Evolutionary conservation across 2,888 invertebrate genomes (phyloP).

Genomic region (Calameuta pallipes): DNA sequence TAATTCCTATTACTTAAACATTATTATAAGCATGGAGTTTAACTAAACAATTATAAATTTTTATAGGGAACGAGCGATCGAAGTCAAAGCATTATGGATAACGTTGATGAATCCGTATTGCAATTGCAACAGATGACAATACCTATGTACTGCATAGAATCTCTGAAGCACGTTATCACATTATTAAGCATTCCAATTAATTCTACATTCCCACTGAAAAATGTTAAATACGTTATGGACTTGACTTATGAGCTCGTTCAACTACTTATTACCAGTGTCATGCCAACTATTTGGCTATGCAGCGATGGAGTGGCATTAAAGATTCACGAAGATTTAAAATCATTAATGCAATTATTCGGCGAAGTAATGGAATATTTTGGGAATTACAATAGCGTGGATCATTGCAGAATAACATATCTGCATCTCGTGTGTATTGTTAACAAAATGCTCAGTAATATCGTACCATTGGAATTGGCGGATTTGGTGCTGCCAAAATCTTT

Average conservation of each 20-base stretch:
- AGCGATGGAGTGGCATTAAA: slow-evolving; percentile 46
- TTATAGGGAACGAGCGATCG: slow-evolving; percentile 47
- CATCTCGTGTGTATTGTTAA: slow-evolving; percentile 64
- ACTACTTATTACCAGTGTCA: slow-evolving; percentile 70
- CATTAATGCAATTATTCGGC: slow-evolving; percentile 69
- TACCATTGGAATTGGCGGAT: slow-evolving; percentile 65
- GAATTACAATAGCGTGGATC: slow-evolving; percentile 47
- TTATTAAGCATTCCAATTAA: slow-evolving; percentile 44
- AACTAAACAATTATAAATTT: background rate
- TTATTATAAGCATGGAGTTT: background rate
- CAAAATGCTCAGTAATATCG: slow-evolving; percentile 61
- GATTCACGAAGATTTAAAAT: slow-evolving; percentile 50
- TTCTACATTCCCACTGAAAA: slow-evolving; percentile 45
- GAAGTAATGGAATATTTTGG: slow-evolving; percentile 62
- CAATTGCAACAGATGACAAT: slow-evolving; percentile 66
- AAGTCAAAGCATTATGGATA: slow-evolving; percentile 45
- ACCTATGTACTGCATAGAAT: slow-evolving; percentile 66
- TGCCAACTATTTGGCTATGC: slow-evolving; percentile 70
- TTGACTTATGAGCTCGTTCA: slow-evolving; percentile 63
- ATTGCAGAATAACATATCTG: slow-evolving; percentile 65
- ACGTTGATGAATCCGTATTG: slow-evolving; percentile 58
- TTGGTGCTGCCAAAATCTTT: slow-evolving; percentile 65
- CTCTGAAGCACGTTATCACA: slow-evolving; percentile 56
- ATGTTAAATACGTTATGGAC: slow-evolving; percentile 48
- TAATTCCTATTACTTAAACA: background rate